Evolutionary conservation across 2,888 invertebrate species (phyloP), one percentile per base, ranked within the genome.

Genomic region (Brenthis hecate): DNA sequence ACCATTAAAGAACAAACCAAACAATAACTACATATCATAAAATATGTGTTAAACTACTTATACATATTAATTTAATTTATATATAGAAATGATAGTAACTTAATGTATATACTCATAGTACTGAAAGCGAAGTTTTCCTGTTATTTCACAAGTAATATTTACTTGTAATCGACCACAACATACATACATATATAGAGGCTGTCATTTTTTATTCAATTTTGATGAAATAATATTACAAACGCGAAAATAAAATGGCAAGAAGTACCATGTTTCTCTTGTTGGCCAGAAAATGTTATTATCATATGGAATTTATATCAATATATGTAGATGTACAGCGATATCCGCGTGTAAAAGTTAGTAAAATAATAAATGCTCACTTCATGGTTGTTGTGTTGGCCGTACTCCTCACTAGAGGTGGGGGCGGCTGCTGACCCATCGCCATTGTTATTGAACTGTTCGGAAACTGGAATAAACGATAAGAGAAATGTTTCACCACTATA

Each of bases 331-430:
- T 36, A 36, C 6, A 36, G 8, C 36, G 8, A 36, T 36, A 36
- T 36, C 36, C 36, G 36, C 36, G 8, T 43, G 36, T 43, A 47
- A 28, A 28, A n/a, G 28, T 28, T 11, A 67, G 71, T 70, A 71
- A 64, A 61, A 19, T 66, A 81, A 82, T 73, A 69, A 79, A 53
- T 88, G 86, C 93, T 92, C 89, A 93, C 93, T 92, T 92, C 88
- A 93, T 92, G 74, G 86, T 91, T 72, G 86, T 80, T 47, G 91
- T 85, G 91, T 94, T 94, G 77, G 92, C 91, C 56, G 94, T 87
- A 73, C 90, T 92, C 80, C 94, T 89, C 78, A 94, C 94, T 70
- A 94, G 88, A 60, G 94, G 94, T 82, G 92, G 88, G 84, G 94
- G 89, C 83, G 87, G 92, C 84, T 86, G 94, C 89, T 89, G 91